Conservation (phyloP, 2,888 invertebrate species). For the Herminia tarsipennalis region DNA sequence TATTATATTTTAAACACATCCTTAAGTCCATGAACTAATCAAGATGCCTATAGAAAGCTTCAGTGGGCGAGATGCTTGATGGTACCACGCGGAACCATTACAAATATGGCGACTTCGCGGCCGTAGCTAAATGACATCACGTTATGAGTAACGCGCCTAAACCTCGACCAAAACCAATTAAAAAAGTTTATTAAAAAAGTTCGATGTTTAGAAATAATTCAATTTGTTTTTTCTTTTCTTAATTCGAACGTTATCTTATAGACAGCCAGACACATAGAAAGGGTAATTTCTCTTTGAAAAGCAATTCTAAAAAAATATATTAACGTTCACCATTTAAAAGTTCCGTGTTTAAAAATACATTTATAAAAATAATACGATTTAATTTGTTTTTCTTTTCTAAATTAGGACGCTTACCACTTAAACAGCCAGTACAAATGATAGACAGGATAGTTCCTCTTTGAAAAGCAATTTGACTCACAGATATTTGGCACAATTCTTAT, state of each 20-base stretch:
- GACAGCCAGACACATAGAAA: too few species aligned
- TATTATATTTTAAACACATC: too few species aligned
- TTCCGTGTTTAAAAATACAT: constrained; percentile 15
- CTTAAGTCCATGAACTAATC: not conserved
- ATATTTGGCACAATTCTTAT: constrained; percentile 17
- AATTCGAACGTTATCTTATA: too few species aligned
- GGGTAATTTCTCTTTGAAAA: too few species aligned
- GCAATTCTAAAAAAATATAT: too few species aligned
- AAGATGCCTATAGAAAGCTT: constrained; percentile 5
- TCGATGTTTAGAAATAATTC: not conserved
- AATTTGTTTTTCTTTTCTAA: constrained; percentile 13
- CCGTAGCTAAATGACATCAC: constrained; percentile 39
- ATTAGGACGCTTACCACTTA: constrained; percentile 28
- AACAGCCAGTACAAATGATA: constrained; percentile 17
- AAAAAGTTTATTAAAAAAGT: not conserved
- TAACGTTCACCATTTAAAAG: not conserved
- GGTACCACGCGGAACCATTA: constrained; percentile 40
- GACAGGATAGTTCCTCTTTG: constrained; percentile 18
- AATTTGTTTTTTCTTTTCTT: too few species aligned
- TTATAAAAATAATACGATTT: constrained; percentile 10
- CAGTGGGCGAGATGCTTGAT: constrained; percentile 46
- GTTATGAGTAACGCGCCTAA: constrained; percentile 17
- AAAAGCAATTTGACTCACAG: constrained; percentile 27
- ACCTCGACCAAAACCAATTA: constrained; percentile 18
- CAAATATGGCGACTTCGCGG: constrained; percentile 19